Percentiles rank a stretch among this genome's conserved stretches.
Evolutionary conservation across 1,140 invertebrate species (phyloP).

Genomic region (Caerostris extrusa): DNA sequence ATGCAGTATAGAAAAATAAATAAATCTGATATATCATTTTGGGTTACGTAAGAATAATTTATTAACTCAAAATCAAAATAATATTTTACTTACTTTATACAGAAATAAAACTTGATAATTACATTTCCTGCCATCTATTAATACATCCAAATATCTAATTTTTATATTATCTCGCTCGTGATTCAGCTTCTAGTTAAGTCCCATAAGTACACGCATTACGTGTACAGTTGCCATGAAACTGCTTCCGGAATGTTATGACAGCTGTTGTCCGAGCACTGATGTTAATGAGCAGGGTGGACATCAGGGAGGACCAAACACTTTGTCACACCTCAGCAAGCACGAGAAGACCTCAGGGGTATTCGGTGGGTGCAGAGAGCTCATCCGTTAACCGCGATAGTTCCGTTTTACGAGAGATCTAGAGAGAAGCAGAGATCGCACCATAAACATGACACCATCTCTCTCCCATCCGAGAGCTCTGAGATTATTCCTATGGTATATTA

Average conservation of each 20-base stretch:
- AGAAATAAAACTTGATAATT: too few species aligned
- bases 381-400: constrained; percentile 21
- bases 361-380: neutral
- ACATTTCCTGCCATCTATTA: too few species aligned
- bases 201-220: neutral
- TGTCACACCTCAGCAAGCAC: constrained; percentile 23
- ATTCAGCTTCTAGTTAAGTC: too few species aligned
- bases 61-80: too few species aligned
- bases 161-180: too few species aligned
- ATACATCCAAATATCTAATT: too few species aligned
- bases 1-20: too few species aligned
- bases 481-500: neutral
- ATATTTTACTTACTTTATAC: too few species aligned
- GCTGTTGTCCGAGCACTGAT: constrained; percentile 16
- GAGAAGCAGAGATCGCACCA: neutral
- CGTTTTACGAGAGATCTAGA: neutral
- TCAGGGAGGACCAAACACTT: constrained; percentile 1
- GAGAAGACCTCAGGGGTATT: constrained; percentile 16
- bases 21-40: too few species aligned
- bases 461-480: neutral
- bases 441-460: neutral
- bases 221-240: neutral
- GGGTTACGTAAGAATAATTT: too few species aligned
- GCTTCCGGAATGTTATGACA: neutral
- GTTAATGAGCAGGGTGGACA: constrained; percentile 16